Base-by-base conservation (phyloP, 2,797 vertebrate genomes). In the Antennarius maculatus region DNA sequence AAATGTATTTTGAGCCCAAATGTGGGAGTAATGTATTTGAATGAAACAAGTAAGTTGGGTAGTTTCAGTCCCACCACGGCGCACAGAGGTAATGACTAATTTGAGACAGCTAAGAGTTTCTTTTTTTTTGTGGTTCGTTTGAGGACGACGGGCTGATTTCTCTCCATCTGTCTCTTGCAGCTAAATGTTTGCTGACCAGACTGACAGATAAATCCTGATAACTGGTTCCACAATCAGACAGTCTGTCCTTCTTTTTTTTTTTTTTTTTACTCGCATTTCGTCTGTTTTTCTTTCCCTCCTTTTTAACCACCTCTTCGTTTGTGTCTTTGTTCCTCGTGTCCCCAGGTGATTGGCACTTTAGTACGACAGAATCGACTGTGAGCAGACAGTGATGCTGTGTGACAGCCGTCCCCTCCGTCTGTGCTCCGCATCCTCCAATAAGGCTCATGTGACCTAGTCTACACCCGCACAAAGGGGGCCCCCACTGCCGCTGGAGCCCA, bases 401-500 rank as follows among this genome's bases (percentile, higher is more conserved):
- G 80, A 84, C 86, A 77, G 85, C 82, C 78, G 79, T 54, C 80
- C 77, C 74, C 67, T 92, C 85, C 85, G 88, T 88, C 90, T 81
- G 80, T 77, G 76, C 86, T 91, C 90, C 77, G 84, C 86, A 13
- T 92, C 93, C 83, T 92, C 92, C 88, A 90, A 90, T 70, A 90
- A 92, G 82, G 91, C 94, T 86, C 94, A 95, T 94, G 93, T 95
- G 91, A 94, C 93, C 92, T 95, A 95, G 88, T 90, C 87, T 76
- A 76, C 78, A 79, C 81, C 85, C 74, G 73, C 80, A 74, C 77
- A 76, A 79, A 85, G 90, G 90, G 91, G 89, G 85, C 84, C 84
- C 81, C 89, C 82, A 83, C 84, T 82, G 86, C 86, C 81, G 91
- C 90, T 86, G 91, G 92, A 91, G 90, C 88, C 91, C 86, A 91